Evolutionary conservation across 1,140 invertebrate species (phyloP).

Genomic region (Odontomachus brunneus): DNA sequence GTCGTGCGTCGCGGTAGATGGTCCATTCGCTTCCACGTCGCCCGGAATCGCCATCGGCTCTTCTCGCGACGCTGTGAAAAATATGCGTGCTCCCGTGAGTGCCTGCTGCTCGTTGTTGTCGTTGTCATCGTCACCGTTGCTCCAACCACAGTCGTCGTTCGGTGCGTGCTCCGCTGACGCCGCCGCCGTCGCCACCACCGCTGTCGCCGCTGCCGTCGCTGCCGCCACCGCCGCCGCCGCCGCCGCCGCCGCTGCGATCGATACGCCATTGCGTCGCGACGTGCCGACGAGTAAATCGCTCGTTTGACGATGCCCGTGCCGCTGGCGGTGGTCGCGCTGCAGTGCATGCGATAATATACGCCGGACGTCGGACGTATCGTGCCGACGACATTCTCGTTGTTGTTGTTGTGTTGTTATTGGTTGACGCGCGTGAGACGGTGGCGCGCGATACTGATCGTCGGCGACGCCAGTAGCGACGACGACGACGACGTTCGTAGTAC

Average conservation of each 20-base stretch:
- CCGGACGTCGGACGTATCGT: slow-evolving; percentile 62
- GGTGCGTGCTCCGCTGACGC: not conserved
- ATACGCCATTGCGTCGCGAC: slow-evolving; percentile 82
- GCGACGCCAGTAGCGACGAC: not conserved
- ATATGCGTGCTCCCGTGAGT: slow-evolving; percentile 55
- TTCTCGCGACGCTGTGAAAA: slow-evolving; percentile 39
- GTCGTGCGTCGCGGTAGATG: slow-evolving; percentile 12
- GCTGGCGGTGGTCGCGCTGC: slow-evolving; percentile 33
- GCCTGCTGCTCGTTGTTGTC: not conserved
- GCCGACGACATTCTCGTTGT: slow-evolving; percentile 34
- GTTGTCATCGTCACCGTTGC: slow-evolving; percentile 30
- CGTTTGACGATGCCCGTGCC: slow-evolving; percentile 68
- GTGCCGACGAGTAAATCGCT: slow-evolving; percentile 76
- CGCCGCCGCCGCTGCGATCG: slow-evolving; percentile 73
- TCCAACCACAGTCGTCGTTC: slow-evolving; percentile 4
- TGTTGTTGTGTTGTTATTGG: not conserved
- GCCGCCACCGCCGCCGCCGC: slow-evolving; percentile 19
- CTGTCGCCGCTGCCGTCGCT: not conserved
- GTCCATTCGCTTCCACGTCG: slow-evolving; percentile 13
- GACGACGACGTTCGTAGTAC: not conserved
- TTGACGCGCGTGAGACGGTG: not conserved
- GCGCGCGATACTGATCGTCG: slow-evolving; percentile 32
- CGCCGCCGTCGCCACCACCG: not conserved
- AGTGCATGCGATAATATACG: slow-evolving; percentile 57
- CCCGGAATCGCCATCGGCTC: not conserved